These are phyloP conservation scores for Macrophya alboannulata DNA, from an alignment of 2,888 invertebrate species.

Conservation along the genomic window DNA sequence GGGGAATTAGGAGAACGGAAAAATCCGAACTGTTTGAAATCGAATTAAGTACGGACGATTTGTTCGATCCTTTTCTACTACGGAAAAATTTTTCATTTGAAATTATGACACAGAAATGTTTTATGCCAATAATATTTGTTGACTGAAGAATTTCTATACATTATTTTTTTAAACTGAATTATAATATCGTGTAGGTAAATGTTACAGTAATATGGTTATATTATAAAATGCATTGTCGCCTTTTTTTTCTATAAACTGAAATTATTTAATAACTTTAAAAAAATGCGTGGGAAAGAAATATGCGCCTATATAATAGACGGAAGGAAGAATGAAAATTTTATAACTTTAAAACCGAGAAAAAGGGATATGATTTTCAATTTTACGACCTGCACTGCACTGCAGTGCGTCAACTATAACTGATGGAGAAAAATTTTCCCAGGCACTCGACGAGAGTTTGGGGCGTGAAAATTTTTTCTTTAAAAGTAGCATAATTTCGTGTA, in stretches of 20 bases:
- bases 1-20: background rate
- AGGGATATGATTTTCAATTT: conserved; percentile 30
- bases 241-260: background rate
- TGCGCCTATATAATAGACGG: background rate
- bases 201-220: background rate
- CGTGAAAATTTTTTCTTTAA: conserved; percentile 39
- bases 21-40: background rate
- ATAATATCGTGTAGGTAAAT: background rate
- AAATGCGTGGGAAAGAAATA: background rate
- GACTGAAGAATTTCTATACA: background rate
- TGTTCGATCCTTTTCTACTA: background rate
- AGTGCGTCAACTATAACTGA: background rate
- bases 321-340: background rate
- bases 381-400: background rate
- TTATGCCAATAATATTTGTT: background rate
- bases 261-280: background rate
- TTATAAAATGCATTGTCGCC: too few species aligned
- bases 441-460: background rate
- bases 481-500: conserved; percentile 67
- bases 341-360: background rate
- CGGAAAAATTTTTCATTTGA: background rate
- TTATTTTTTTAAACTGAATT: background rate
- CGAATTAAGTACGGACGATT: background rate
- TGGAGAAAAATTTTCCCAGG: conserved; percentile 16
- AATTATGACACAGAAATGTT: background rate